These are phyloP conservation scores for sheep (Ovis aries) DNA, from an alignment of 2,113 vertebrate genomes.

Conservation along the genomic window DNA sequence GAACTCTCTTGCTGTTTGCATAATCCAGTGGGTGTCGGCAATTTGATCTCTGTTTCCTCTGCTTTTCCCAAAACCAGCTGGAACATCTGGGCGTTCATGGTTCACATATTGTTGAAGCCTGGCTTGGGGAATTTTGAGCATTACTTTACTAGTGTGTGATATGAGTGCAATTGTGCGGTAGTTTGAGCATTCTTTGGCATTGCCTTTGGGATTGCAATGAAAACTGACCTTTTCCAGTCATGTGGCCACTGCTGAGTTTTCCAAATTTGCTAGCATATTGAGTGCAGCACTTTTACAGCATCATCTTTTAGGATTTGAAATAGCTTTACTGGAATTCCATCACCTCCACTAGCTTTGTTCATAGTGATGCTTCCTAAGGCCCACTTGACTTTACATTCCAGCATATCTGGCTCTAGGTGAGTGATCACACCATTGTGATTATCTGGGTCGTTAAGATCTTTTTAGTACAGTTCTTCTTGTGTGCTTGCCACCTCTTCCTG, in stretches of 20 bases:
- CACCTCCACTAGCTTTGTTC: background rate
- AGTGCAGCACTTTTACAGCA: background rate
- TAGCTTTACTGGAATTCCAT: background rate
- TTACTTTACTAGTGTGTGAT: accelerated
- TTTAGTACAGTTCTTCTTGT: background rate
- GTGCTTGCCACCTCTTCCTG: background rate
- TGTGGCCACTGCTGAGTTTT: background rate
- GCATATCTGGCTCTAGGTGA: background rate
- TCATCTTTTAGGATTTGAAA: background rate
- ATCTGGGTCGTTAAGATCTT: background rate
- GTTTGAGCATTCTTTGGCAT: background rate
- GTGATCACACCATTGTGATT: background rate
- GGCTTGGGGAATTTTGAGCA: background rate
- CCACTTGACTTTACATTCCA: background rate
- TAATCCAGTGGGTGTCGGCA: accelerated
- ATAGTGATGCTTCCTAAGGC: background rate
- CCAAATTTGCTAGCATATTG: background rate
- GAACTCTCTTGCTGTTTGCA: background rate
- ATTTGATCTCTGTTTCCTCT: background rate
- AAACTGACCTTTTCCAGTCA: background rate
- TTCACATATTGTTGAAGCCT: background rate
- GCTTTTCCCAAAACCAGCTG: background rate
- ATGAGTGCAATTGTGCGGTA: background rate
- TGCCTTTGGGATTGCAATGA: background rate
- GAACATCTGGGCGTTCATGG: accelerated